A percentile compares a stretch with the other conserved stretches of the same genome.
These are phyloP conservation scores for Caenorhabditis sp. DNA, from an alignment of 2,888 invertebrate genomes.

Conservation along the genomic window DNA sequence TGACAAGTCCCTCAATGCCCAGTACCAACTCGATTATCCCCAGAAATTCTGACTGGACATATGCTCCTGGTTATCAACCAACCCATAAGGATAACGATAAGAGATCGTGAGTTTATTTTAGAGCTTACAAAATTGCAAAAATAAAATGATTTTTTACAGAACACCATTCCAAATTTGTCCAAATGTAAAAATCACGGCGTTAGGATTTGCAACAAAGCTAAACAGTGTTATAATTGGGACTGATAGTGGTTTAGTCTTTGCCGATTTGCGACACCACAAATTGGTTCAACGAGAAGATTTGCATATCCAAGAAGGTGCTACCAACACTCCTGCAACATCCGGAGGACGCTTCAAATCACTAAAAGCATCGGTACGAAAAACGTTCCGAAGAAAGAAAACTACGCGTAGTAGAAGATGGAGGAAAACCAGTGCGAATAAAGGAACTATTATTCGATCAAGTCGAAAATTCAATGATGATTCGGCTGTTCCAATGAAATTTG, in stretches of 20 bases:
- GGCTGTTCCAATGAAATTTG: neutral
- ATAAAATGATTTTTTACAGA: neutral
- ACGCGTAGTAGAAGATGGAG: neutral
- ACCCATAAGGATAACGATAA: constrained; percentile 5
- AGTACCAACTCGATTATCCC: neutral
- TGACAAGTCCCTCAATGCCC: neutral
- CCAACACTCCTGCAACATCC: constrained; percentile 2
- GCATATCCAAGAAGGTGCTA: neutral
- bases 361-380: constrained; percentile 29
- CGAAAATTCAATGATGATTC: no score
- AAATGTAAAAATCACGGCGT: constrained; percentile 10
- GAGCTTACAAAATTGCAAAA: neutral
- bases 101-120: constrained; percentile 8
- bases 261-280: constrained; percentile 8
- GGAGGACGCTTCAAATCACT: constrained; percentile 16
- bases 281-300: constrained; percentile 3
- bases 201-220: constrained; percentile 15
- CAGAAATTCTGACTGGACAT: no score
- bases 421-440: neutral
- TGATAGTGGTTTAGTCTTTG: constrained; percentile 12
- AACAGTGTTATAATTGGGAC: constrained; percentile 20
- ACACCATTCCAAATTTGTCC: neutral
- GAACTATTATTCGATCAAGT: no score
- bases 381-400: constrained; percentile 19
- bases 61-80: constrained; percentile 24